Conservation (phyloP, 1,140 invertebrate genomes). For the Panulirus ornatus region DNA sequence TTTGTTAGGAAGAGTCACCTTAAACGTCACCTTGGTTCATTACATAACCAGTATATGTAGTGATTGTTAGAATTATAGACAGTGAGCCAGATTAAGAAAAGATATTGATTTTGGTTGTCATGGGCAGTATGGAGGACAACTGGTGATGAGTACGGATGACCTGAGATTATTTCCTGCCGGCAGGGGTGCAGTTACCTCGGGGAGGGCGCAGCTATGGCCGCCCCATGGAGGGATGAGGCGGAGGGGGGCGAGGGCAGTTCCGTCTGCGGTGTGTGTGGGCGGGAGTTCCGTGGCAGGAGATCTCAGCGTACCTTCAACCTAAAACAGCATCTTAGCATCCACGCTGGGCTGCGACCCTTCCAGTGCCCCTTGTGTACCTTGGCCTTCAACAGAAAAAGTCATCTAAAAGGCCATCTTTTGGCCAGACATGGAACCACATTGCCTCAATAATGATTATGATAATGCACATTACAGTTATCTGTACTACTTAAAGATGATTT, state of each 20-base stretch:
- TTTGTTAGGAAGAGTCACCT: constrained; percentile 76
- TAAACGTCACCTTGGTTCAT: constrained; percentile 71
- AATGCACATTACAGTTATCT: constrained; percentile 2
- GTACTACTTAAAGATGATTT: neutral
- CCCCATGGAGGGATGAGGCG: constrained; percentile 49
- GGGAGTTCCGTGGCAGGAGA: constrained; percentile 70
- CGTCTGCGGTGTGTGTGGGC: constrained; percentile 70
- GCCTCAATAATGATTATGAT: constrained; percentile 45
- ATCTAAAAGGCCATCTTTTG: constrained; percentile 69
- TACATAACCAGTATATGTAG: constrained; percentile 56
- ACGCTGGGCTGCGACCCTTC: constrained; percentile 83
- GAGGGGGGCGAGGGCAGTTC: constrained; percentile 60
- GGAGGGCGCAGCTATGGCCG: constrained; percentile 50
- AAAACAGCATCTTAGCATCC: constrained; percentile 76
- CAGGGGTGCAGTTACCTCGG: constrained; percentile 63
- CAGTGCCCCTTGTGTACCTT: constrained; percentile 81
- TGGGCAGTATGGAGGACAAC: constrained; percentile 3
- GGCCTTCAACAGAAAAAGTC: constrained; percentile 81
- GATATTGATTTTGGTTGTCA: neutral
- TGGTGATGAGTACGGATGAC: constrained; percentile 54
- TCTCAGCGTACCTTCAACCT: constrained; percentile 75
- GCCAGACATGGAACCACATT: constrained; percentile 58
- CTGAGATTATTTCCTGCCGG: constrained; percentile 67
- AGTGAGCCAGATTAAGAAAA: neutral
- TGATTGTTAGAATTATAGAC: neutral